phyloP scores from a whole-genome alignment of 2,888 invertebrate species.

The Dolichopus griseipennis region DNA sequence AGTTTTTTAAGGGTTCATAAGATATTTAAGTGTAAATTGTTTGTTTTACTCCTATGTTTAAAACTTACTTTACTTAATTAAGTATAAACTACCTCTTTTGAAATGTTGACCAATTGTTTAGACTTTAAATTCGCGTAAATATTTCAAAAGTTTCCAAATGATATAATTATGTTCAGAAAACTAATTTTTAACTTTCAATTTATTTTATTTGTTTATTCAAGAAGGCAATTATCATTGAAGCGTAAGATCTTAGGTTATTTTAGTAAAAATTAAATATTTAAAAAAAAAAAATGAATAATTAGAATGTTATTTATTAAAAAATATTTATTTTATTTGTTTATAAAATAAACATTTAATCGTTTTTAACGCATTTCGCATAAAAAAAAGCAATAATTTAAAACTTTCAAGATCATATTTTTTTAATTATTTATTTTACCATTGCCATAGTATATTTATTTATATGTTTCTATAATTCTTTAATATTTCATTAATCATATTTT shows the following conservation, averaged over 20 bases:
- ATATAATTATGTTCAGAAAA: not conserved
- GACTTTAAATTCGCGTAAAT: too few species aligned
- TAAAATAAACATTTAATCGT: too few species aligned
- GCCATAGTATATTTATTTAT: not conserved
- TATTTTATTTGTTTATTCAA: not conserved
- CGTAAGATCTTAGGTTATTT: not conserved
- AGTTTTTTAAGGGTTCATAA: too few species aligned
- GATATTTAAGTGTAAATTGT: too few species aligned
- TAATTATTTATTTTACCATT: too few species aligned
- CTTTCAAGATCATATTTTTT: not conserved
- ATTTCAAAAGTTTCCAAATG: too few species aligned
- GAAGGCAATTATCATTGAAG: not conserved
- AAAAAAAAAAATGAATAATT: not conserved
- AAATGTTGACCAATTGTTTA: too few species aligned
- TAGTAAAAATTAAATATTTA: not conserved
- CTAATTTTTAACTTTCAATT: not conserved
- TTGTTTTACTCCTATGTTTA: too few species aligned
- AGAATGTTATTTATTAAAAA: not conserved
- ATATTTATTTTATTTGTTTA: too few species aligned
- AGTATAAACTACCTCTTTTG: too few species aligned
- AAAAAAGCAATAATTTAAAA: not conserved
- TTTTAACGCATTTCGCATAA: not conserved
- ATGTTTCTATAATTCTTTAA: not conserved
- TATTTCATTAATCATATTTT: slow-evolving; percentile 12
- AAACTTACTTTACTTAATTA: too few species aligned